Evolutionary conservation across 2,888 invertebrate species (phyloP), one percentile per base, ranked within the genome.

Genomic region (Clepsis dumicolana): DNA sequence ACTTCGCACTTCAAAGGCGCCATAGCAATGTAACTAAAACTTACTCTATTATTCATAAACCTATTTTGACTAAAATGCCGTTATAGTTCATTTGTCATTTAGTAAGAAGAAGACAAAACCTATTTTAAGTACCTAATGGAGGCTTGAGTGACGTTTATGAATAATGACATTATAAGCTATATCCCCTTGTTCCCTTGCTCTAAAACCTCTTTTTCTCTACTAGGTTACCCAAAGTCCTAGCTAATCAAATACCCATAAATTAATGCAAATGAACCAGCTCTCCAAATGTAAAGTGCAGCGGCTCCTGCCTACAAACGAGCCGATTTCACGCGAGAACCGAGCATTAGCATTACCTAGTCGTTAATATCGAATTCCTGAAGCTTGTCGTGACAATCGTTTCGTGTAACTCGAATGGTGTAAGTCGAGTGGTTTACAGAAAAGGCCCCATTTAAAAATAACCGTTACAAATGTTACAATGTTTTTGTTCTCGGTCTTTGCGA

Each of bases 351-450:
- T 85, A 84, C 74, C 72, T 59, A 68, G 64, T 64, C 76, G 77
- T 73, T 75, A 81, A 79, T 81, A 80, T 80, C 80, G 79, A 83
- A 88, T 87, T 85, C 86, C 78, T 74, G 71, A 73, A 74, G 74
- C 75, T 75, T 77, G 81, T 81, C 79, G 77, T 79, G 79, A 75
- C 77, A 77, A 78, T 81, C 79, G 77, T 76, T 80, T 80, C 79
- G 71, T 72, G 80, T 79, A 7, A 7, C 29, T n/a, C n/a, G 29
- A 29, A 29, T 7, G 29, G 29, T 29, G n/a, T 38, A 77, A 78
- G 76, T 79, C 76, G 73, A 75, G 74, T 80, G 79, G 75, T 83
- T 84, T 78, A 81, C 77, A 76, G 83, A 82, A 85, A 83, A 83
- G 76, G 72, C 72, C 62, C 70, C 65, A 5, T 72, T n/a, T 65